phyloP scores from a whole-genome alignment of 2,888 invertebrate species.

The Dasypogon diadema region DNA sequence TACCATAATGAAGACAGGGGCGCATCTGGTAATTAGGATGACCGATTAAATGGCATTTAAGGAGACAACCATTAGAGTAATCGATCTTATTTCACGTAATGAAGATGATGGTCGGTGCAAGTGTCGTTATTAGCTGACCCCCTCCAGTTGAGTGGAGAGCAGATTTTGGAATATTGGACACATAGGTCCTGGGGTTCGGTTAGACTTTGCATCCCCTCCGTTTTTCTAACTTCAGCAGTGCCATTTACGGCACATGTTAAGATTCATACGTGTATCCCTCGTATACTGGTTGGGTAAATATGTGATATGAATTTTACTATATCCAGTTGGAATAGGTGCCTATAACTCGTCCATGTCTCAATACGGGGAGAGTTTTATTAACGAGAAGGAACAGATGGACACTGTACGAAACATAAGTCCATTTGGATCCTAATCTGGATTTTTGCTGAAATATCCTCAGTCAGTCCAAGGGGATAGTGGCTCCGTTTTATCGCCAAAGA shows the following conservation, averaged over 20 bases:
- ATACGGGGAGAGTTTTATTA: slow-evolving; percentile 32
- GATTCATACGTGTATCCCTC: slow-evolving; percentile 31
- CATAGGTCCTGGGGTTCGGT: too few relatives aligned
- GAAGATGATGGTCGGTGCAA: slow-evolving; percentile 14
- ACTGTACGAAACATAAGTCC: slow-evolving; percentile 39
- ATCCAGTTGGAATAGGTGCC: neutral
- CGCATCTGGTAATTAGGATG: slow-evolving; percentile 47
- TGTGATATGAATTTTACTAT: slow-evolving; percentile 31
- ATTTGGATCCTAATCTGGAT: slow-evolving; percentile 47
- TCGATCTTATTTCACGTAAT: slow-evolving; percentile 35
- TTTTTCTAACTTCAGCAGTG: neutral
- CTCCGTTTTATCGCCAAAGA: slow-evolving; percentile 19
- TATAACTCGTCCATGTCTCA: slow-evolving; percentile 36
- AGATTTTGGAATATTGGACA: neutral
- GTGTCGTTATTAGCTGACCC: slow-evolving; percentile 12
- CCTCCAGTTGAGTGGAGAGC: neutral
- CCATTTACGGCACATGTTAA: slow-evolving; percentile 28
- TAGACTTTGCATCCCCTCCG: too few relatives aligned
- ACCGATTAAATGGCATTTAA: slow-evolving; percentile 45
- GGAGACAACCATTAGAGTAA: slow-evolving; percentile 4
- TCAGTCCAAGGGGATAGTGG: neutral
- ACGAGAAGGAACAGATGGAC: slow-evolving; percentile 47
- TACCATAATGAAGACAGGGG: slow-evolving; percentile 34
- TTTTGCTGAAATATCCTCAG: slow-evolving; percentile 25
- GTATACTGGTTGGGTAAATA: neutral